Evolutionary conservation across 2,888 invertebrate species (phyloP), one percentile per base, ranked within the genome.

Genomic region (Ferrisia virgata): DNA sequence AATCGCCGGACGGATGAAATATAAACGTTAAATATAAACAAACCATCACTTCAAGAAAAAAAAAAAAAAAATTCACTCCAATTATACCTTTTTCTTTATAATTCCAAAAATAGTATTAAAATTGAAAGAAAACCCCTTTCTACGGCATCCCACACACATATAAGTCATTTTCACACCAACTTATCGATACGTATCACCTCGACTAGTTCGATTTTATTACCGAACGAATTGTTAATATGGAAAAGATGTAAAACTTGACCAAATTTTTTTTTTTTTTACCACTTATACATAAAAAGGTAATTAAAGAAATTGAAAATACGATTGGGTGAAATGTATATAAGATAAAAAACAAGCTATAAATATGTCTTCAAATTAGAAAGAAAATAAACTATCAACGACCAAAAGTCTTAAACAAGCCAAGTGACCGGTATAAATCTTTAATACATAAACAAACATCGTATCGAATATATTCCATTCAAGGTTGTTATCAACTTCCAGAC

Each of bases 221-320:
- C 72, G 72, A n/a, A 76, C 72, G 72, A 76, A 76, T 76, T 76
- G 72, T 31, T 76, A 36, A 36, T 76, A 76, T 3, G n/a, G 72
- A 36, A 76, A 33, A 36, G 72, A 76, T 76, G 72, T 76, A 36
- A 76, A 76, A 76, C 72, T 76, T 18, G 72, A 36, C 72, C 72
- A 18, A 76, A 36, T 76, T 64, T 64, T 64, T 36, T n/a, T n/a
- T n/a, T n/a, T n/a, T n/a, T n/a, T n/a, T n/a, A n/a, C 72, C 18
- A 36, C 72, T 76, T 76, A 76, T 76, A 76, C 72, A 76, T 76
- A 76, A 76, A 76, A 76, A 76, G 72, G 72, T 76, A 76, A 76
- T 76, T 76, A 76, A 76, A 76, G 72, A 76, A 76, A 76, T 76
- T 36, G 72, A 76, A 76, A 76, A 76, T 76, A 76, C 72, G 72